Percentiles rank a stretch among this genome's conserved stretches.
These are phyloP conservation scores for Copsychus sechellarum DNA, from an alignment of 2,113 vertebrate genomes.

Conservation along the genomic window DNA sequence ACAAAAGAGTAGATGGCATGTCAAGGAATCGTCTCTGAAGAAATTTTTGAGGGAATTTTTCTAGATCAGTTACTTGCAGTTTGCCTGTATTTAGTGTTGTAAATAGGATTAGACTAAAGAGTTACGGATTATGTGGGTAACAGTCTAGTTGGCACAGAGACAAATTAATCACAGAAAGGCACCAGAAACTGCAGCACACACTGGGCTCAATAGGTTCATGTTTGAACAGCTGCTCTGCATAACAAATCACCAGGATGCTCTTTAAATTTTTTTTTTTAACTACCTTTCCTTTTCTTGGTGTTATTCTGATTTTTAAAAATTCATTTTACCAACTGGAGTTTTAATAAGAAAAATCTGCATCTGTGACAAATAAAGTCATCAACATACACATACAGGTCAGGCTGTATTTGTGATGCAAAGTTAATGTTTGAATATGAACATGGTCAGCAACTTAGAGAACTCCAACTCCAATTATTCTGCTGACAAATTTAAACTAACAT, in stretches of 20 bases:
- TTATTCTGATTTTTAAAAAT: background rate
- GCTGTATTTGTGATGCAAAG: background rate
- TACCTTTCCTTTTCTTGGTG: background rate
- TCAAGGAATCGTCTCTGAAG: background rate
- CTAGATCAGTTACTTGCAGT: constrained; percentile 15
- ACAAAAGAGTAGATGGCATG: background rate
- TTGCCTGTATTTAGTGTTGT: constrained; percentile 14
- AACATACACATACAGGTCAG: background rate
- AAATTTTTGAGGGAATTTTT: constrained; percentile 17
- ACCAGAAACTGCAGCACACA: background rate
- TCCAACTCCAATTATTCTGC: background rate
- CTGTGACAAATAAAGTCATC: background rate
- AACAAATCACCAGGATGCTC: background rate
- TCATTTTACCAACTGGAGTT: background rate
- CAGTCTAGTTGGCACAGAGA: constrained; percentile 9
- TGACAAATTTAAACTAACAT: background rate
- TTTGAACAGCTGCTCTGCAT: constrained; percentile 41
- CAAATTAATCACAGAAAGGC: constrained; percentile 39
- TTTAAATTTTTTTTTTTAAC: background rate
- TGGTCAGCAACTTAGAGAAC: background rate
- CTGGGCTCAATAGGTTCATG: background rate
- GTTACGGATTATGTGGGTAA: background rate
- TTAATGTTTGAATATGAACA: background rate
- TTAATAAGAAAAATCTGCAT: background rate
- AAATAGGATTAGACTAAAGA: constrained; percentile 40